Percentiles rank a stretch among this genome's conserved stretches.
Conservation (phyloP, 2,113 vertebrate species). For the Alligator sinensis region DNA sequence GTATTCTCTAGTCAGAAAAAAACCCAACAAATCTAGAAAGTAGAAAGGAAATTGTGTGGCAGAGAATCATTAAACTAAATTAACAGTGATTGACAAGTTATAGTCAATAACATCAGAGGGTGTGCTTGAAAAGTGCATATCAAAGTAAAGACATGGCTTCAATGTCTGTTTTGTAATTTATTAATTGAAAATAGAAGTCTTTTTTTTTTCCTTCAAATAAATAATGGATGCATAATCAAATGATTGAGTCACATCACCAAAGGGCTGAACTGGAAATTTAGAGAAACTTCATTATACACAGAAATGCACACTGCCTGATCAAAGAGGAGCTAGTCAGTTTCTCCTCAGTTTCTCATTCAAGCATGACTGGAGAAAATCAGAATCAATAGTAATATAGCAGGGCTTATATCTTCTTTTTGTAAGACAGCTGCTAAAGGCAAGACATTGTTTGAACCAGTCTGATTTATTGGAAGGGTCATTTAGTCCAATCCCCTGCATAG, state of each 20-base stretch:
- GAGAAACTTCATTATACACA: not conserved
- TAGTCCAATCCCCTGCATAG: too few relatives aligned
- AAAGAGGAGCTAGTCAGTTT: not conserved
- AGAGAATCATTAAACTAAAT: not conserved
- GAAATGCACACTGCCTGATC: not conserved
- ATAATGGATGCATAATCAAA: not conserved
- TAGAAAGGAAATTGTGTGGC: fast-evolving
- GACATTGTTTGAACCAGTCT: fast-evolving
- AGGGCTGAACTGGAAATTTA: not conserved
- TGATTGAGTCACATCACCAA: not conserved
- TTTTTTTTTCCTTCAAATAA: not conserved
- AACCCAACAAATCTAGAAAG: not conserved
- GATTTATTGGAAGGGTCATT: not conserved
- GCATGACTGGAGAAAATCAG: not conserved
- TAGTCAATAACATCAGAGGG: not conserved
- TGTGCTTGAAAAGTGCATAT: not conserved
- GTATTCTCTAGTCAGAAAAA: not conserved
- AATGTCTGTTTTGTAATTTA: not conserved
- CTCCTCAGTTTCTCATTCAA: not conserved
- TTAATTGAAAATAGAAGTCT: not conserved
- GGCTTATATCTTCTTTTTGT: fast-evolving
- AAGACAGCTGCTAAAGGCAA: fast-evolving
- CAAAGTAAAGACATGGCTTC: not conserved
- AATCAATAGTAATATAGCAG: fast-evolving
- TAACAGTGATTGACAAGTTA: not conserved